Evolutionary conservation across 30 jellyfish, hydroid and myxozoan species (phyloP).

Genomic region (Haliclystus octoradiatus): DNA sequence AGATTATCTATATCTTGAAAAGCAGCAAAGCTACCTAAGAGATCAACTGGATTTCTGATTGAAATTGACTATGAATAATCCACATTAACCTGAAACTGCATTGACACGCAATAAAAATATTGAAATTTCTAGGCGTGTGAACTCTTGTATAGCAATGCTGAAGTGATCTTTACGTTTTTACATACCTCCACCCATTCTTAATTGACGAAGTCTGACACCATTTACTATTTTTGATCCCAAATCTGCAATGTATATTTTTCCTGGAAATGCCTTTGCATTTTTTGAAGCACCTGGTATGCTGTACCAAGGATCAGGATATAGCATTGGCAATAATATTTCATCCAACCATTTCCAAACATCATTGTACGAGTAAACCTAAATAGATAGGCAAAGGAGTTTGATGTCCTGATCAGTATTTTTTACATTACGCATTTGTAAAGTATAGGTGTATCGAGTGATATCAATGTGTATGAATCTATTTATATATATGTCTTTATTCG

Average conservation of each 20-base stretch:
- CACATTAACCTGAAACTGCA: background rate
- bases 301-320: conserved; percentile 83
- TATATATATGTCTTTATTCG: no score
- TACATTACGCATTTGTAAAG: no score
- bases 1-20: no score
- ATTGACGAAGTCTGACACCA: conserved; percentile 87
- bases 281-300: conserved; percentile 6
- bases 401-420: no score
- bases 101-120: background rate
- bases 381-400: background rate
- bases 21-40: no score
- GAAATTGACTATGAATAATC: background rate
- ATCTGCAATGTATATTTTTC: conserved; percentile 65
- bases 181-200: conserved; percentile 73
- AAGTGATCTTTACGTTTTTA: no score
- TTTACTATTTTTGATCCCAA: conserved; percentile 69
- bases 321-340: conserved; percentile 21
- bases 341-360: conserved; percentile 88
- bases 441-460: no score
- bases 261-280: conserved; percentile 67
- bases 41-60: no score
- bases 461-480: no score
- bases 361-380: conserved; percentile 57
- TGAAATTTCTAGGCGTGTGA: no score
- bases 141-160: no score